These are phyloP conservation scores for Brachyalestes nurse DNA, from an alignment of 2,797 vertebrate species.

Conservation along the genomic window DNA sequence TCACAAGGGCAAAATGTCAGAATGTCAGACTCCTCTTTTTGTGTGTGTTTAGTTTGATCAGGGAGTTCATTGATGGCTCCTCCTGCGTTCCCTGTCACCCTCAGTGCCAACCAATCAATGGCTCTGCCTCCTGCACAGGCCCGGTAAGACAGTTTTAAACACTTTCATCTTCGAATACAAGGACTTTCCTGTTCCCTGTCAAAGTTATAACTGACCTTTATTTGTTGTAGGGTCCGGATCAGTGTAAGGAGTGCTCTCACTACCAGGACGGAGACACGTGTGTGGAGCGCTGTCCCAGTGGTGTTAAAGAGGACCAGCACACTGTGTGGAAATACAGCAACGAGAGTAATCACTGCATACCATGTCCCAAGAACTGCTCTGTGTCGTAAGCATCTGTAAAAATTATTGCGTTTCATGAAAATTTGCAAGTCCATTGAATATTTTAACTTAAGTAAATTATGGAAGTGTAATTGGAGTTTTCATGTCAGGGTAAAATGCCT, in stretches of 20 bases:
- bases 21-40: background rate
- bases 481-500: no score
- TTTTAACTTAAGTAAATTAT: no score
- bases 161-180: no score
- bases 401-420: background rate
- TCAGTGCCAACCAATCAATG: conserved; percentile 89
- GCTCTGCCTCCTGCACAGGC: conserved; percentile 86
- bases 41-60: conserved; percentile 72
- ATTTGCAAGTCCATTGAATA: no score
- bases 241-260: conserved; percentile 85
- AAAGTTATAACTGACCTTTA: background rate
- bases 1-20: background rate
- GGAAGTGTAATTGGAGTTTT: no score
- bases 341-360: conserved; percentile 83
- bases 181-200: no score
- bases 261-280: conserved; percentile 85
- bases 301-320: conserved; percentile 87
- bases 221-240: conserved; percentile 51
- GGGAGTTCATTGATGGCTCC: conserved; percentile 83
- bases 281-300: conserved; percentile 89
- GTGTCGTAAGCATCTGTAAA: conserved; percentile 82
- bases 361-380: conserved; percentile 91
- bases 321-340: conserved; percentile 94
- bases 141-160: conserved; percentile 76
- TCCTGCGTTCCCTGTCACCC: conserved; percentile 86